These are phyloP conservation scores for Valencia hispanica DNA, from an alignment of 2,797 vertebrate genomes.

Conservation along the genomic window DNA sequence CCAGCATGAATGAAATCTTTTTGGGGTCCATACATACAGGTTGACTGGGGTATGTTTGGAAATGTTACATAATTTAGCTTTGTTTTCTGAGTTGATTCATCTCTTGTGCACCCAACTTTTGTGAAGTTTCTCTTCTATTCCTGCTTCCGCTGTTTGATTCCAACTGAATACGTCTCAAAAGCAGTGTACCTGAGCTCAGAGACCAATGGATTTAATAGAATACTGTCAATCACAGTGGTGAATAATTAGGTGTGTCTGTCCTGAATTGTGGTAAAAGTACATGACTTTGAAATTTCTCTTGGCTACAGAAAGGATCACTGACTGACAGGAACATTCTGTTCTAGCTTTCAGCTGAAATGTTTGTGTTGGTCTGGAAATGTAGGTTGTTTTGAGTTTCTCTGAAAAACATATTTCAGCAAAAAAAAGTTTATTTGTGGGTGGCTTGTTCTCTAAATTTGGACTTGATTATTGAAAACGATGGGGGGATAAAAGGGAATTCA, in stretches of 20 bases:
- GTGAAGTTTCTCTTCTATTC: conserved; percentile 11
- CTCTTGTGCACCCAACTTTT: neutral
- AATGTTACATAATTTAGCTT: conserved; percentile 4
- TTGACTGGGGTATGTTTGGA: neutral
- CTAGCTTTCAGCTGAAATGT: conserved; percentile 2
- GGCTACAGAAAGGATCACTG: conserved; percentile 11
- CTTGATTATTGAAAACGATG: too few species aligned
- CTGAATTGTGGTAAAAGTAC: conserved; percentile 12
- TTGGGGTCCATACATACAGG: neutral
- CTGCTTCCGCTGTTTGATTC: conserved; percentile 27
- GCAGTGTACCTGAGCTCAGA: conserved; percentile 1
- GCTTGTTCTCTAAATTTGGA: too few species aligned
- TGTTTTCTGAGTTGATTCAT: neutral
- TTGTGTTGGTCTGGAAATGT: conserved; percentile 9
- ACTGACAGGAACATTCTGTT: conserved; percentile 1
- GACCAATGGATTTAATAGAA: conserved; percentile 20
- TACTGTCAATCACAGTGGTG: conserved; percentile 42
- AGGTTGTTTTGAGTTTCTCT: conserved; percentile 6
- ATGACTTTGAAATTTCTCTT: conserved; percentile 34
- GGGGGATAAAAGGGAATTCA: too few species aligned
- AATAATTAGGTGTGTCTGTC: conserved; percentile 38
- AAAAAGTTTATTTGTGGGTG: too few species aligned
- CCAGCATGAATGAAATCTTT: neutral
- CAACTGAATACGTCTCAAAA: conserved; percentile 24
- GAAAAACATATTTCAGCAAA: too few species aligned